Evolutionary conservation across 2,113 vertebrate species (phyloP).

Genomic region (Jacana jacana): DNA sequence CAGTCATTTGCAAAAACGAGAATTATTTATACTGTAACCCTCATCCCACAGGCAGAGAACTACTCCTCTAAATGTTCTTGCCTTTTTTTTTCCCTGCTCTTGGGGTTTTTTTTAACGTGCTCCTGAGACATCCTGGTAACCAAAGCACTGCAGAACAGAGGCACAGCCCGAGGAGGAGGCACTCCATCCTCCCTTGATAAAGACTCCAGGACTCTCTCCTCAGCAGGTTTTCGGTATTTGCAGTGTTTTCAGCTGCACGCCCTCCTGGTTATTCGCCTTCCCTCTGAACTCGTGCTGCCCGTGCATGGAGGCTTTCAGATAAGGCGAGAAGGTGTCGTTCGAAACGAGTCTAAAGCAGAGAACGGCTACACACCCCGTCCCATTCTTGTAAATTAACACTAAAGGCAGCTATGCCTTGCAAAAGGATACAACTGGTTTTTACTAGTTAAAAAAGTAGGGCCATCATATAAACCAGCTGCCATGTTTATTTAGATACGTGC

Average conservation of each 20-base stretch:
- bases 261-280: conserved; percentile 6
- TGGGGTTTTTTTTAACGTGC: neutral
- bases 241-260: neutral
- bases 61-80: neutral
- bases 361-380: neutral
- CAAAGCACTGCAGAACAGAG: too few relatives aligned
- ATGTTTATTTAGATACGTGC: conserved; percentile 76
- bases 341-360: conserved; percentile 40
- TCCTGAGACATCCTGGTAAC: too few relatives aligned
- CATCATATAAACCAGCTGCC: conserved; percentile 58
- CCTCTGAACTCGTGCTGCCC: neutral
- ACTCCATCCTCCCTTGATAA: too few relatives aligned
- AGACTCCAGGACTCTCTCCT: neutral
- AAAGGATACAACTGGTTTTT: conserved; percentile 17
- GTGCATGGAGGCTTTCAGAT: conserved; percentile 12
- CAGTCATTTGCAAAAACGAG: neutral
- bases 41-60: neutral
- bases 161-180: too few relatives aligned
- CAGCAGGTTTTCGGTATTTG: conserved; percentile 16
- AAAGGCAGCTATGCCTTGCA: neutral
- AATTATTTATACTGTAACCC: neutral
- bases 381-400: neutral
- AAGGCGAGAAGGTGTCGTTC: conserved; percentile 10
- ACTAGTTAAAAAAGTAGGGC: conserved; percentile 28
- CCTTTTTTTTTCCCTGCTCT: neutral